These are phyloP conservation scores for Clinocottus analis DNA, from an alignment of 2,113 vertebrate genomes.

Conservation along the genomic window DNA sequence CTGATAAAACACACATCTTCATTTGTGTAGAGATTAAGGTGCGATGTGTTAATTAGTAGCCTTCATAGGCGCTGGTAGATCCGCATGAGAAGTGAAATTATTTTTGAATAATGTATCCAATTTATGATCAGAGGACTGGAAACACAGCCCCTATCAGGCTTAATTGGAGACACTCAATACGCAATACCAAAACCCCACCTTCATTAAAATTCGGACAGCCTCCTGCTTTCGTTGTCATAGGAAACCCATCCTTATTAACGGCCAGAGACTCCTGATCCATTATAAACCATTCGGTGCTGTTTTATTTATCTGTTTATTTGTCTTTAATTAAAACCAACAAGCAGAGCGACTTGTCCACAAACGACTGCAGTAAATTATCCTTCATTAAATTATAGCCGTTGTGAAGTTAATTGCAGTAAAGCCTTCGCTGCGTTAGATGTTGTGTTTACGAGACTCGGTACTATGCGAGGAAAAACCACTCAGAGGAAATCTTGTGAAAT, in stretches of 20 bases:
- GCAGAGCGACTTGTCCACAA: background rate
- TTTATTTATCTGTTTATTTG: conserved; percentile 31
- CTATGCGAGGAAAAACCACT: background rate
- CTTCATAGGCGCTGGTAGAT: background rate
- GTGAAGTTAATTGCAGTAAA: background rate
- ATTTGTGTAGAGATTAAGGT: background rate
- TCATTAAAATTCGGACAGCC: conserved; percentile 7
- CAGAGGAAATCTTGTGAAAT: background rate
- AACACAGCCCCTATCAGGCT: background rate
- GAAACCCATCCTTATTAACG: conserved; percentile 15
- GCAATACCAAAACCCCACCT: background rate
- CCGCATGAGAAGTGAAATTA: background rate
- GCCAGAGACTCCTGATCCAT: conserved; percentile 13
- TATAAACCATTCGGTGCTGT: background rate
- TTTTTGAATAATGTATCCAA: background rate
- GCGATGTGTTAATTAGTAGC: background rate
- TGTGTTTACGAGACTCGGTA: background rate
- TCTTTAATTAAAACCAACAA: conserved; percentile 52
- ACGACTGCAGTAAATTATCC: conserved; percentile 25
- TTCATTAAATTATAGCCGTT: conserved; percentile 28
- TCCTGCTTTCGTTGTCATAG: conserved; percentile 37
- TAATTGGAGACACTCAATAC: background rate
- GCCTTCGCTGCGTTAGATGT: background rate
- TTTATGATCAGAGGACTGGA: background rate
- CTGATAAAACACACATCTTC: background rate